Evolutionary conservation across 2,888 invertebrate genomes (phyloP), one percentile per base, ranked within the genome.

Genomic region (Tipula vernalis): DNA sequence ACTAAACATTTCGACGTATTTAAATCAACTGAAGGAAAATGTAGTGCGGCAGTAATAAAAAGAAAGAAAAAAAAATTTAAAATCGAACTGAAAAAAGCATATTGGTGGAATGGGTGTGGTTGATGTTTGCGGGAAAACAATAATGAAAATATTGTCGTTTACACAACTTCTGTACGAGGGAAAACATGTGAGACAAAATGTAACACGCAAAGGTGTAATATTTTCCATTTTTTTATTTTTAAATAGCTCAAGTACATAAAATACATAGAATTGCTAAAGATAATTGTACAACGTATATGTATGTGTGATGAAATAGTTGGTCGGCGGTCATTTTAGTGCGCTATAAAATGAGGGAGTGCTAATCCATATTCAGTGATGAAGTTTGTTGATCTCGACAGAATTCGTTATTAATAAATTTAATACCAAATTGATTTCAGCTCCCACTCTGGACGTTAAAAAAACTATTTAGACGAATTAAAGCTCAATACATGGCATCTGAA

Each of bases 171-270:
- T 28, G 28, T 28, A 71, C 71, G 71, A 71, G 28, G 84, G 6
- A 39, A 84, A 84, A 36, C n/a, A 6, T 15, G 41, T 84, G 84
- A 41, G 15, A 41, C 41, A 84, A 15, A 36, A 15, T 39, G 15
- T 84, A 84, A 41, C n/a, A 41, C 41, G 41, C 84, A 84, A 84
- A 39, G 84, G 84, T 84, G 84, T 84, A 84, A 41, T 36, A 84
- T 41, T 41, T 84, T 84, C 13, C 39, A 84, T 36, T 36, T 36
- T 83, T 28, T 28, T 28, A 28, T 28, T 28, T 28, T 28, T 5
- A 28, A 71, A 28, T 71, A 71, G 28, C 28, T 71, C 28, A 28
- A 71, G 10, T 10, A 71, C 10, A 18, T 71, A 15, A 51, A 51
- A 51, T 15, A 51, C 15, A 15, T 51, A 28, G 28, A 8, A 71